Conservation (phyloP, 2,888 invertebrate genomes). For the Crematogaster levior region DNA sequence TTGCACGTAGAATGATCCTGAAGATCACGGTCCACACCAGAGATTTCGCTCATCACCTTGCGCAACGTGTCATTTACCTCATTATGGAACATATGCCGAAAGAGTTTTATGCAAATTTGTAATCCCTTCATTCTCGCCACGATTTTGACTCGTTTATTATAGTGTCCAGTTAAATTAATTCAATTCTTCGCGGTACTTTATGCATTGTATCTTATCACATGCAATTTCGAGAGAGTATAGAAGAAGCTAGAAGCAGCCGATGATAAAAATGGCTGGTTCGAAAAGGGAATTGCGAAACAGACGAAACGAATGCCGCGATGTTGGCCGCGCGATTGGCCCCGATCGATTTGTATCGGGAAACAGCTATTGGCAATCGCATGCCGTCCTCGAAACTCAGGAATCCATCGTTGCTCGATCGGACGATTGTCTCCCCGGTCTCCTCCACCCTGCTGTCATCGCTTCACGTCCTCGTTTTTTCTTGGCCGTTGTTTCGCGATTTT, state of each 20-base stretch:
- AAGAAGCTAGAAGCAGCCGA: slow-evolving; percentile 58
- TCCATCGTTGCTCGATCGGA: slow-evolving; percentile 73
- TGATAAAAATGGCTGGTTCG: slow-evolving; percentile 73
- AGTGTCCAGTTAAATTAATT: slow-evolving; percentile 19
- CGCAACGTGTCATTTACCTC: slow-evolving; percentile 52
- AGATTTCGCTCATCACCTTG: slow-evolving; percentile 59
- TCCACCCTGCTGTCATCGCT: slow-evolving; percentile 49
- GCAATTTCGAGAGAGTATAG: neutral
- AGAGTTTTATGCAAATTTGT: slow-evolving; percentile 43
- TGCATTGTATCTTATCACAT: neutral
- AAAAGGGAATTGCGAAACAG: slow-evolving; percentile 76
- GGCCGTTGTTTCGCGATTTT: slow-evolving; percentile 76
- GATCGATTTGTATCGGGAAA: slow-evolving; percentile 81
- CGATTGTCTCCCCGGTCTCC: slow-evolving; percentile 51
- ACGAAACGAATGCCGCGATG: slow-evolving; percentile 67
- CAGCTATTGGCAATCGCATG: slow-evolving; percentile 83
- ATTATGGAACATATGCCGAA: slow-evolving; percentile 18
- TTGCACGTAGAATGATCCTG: slow-evolving; percentile 53
- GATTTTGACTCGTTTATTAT: slow-evolving; percentile 20
- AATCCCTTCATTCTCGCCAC: slow-evolving; percentile 29
- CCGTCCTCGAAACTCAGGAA: slow-evolving; percentile 84
- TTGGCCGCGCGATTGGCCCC: slow-evolving; percentile 79
- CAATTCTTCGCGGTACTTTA: neutral
- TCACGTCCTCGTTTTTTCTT: slow-evolving; percentile 76
- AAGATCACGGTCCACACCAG: slow-evolving; percentile 61